A percentile compares a stretch with the other conserved stretches of the same genome.
These are phyloP conservation scores for Teinopalpus imperialis DNA, from an alignment of 2,888 invertebrate species.

Conservation along the genomic window DNA sequence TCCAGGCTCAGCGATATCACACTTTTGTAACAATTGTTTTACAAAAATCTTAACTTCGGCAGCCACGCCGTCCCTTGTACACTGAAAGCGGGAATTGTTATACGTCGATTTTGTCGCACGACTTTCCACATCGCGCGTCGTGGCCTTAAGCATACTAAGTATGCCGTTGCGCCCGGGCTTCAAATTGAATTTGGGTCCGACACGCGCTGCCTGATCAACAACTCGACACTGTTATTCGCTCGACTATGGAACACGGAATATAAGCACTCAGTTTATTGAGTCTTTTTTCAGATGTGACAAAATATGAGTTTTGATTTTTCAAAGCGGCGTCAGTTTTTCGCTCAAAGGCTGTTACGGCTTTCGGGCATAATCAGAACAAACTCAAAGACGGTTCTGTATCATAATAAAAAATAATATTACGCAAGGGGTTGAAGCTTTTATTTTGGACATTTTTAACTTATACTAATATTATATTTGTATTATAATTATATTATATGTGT, in stretches of 20 bases:
- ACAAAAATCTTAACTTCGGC: too few species aligned
- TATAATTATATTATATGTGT: too few species aligned
- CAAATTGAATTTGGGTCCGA: slow-evolving; percentile 35
- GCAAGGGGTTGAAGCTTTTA: too few species aligned
- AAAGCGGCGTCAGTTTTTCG: not conserved
- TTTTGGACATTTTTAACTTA: too few species aligned
- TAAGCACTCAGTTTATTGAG: slow-evolving; percentile 17
- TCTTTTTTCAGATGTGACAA: not conserved
- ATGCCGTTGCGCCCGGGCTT: slow-evolving; percentile 24
- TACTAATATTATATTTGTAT: too few species aligned
- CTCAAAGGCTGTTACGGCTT: slow-evolving; percentile 3
- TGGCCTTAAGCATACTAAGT: slow-evolving; percentile 10
- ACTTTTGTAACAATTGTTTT: too few species aligned
- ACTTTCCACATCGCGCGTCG: not conserved
- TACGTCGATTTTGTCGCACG: too few species aligned
- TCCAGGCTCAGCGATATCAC: too few species aligned
- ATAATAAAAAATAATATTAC: too few species aligned
- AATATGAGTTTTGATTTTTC: slow-evolving; percentile 15
- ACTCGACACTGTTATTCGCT: slow-evolving; percentile 23
- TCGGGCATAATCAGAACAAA: not conserved
- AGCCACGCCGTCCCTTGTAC: too few species aligned
- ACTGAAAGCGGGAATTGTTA: too few species aligned
- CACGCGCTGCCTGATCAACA: slow-evolving; percentile 25
- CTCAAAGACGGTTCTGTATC: too few species aligned
- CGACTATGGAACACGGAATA: slow-evolving; percentile 19